Base-by-base conservation (phyloP, 2,888 invertebrate genomes). In the Agrotis segetum region DNA sequence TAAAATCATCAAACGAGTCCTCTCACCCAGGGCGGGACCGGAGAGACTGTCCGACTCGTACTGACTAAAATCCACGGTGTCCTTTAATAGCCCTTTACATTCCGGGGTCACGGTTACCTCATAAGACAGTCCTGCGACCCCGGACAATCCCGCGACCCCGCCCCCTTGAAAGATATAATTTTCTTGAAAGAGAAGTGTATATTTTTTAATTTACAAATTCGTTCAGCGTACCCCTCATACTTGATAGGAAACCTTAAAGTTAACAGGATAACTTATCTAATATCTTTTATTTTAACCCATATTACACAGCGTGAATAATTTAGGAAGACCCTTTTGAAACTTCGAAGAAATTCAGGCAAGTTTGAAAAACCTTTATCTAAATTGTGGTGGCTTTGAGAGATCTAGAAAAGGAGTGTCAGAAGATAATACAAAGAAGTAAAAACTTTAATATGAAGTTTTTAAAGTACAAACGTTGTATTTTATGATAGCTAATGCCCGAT, bases 241-340 rank as follows among this genome's bases (percentile, higher is more conserved):
- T 55, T 60, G 40, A 24, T 64, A 11, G 16, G 16, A 71, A 71
- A 44, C 55, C 62, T 64, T 56, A 56, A 77, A 70, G 44, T 74
- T 68, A 56, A 63, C 46, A 19, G 29, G 29, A 50, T 44, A 70
- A 74, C 65, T 81, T 63, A 21, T 49, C 29, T 50, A 49, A 61
- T 70, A 64, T 34, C 0, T 81, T 68, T 74, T 68, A 71, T 67
- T 66, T 44, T 50, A 58, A 68, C 55, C 61, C 73, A 62, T 40
- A 67, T 58, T 56, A 66, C 46, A 67, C 29, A n/a, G 40, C n/a
- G 9, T 3, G 44, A 63, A 66, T 69, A 61, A 71, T 80, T 71
- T 61, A n/a, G 40, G 34, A 49, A 34, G 46, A 24, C 46, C 79
- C 13, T 49, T 59, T 49, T 21, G 16, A 13, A 19, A 49, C 59